phyloP scores from a whole-genome alignment of 1,140 invertebrate genomes.

The Lordiphosa collinella region DNA sequence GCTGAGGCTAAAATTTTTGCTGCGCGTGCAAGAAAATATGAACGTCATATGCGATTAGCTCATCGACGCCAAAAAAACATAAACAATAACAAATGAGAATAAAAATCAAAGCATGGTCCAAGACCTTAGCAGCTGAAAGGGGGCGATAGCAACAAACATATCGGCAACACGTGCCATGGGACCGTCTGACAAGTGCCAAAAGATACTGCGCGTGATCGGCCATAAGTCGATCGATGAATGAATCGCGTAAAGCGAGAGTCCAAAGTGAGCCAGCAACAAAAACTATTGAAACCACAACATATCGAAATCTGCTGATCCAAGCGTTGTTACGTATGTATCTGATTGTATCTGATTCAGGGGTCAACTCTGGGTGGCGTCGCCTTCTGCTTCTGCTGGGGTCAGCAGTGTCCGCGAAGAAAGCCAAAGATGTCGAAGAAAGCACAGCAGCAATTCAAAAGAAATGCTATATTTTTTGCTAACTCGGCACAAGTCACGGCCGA shows the following conservation, averaged over 20 bases:
- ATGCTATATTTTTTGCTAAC: conserved; percentile 65
- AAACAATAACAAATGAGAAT: conserved; percentile 18
- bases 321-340: conserved; percentile 16
- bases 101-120: conserved; percentile 35
- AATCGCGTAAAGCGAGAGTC: conserved; percentile 49
- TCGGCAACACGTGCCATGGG: conserved; percentile 61
- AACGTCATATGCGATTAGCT: conserved; percentile 68
- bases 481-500: conserved; percentile 68
- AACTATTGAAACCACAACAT: conserved; percentile 13
- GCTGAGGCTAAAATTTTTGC: conserved; percentile 59
- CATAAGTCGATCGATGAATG: conserved; percentile 71
- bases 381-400: conserved; percentile 58
- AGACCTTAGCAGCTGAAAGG: conserved; percentile 22
- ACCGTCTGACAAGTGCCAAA: conserved; percentile 56
- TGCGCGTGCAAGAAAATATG: conserved; percentile 62
- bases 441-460: conserved; percentile 56
- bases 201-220: conserved; percentile 67
- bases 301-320: conserved; percentile 31
- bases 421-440: conserved; percentile 43
- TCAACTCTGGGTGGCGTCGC: conserved; percentile 53
- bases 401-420: conserved; percentile 61
- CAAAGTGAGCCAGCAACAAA: conserved; percentile 24
- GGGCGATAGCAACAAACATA: conserved; percentile 41
- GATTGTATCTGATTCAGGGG: conserved; percentile 51
- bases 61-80: conserved; percentile 51